phyloP scores from a whole-genome alignment of 2,797 vertebrate species.

The Cuculus canorus region DNA sequence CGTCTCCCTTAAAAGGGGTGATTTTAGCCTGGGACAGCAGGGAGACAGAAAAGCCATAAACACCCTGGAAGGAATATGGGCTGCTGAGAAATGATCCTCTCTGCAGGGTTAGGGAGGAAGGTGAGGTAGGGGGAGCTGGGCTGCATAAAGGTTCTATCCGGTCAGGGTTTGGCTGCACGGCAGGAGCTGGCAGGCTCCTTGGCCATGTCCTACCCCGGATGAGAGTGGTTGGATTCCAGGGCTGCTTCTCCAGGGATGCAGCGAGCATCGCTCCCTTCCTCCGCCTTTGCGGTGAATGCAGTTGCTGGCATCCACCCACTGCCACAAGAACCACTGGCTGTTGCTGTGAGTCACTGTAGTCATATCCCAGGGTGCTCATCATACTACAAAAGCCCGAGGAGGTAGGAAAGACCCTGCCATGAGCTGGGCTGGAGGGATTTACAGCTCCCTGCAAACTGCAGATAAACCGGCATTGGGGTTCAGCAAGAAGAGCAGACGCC shows the following conservation, averaged over 20 bases:
- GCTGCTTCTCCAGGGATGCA: background rate
- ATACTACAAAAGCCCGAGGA: no score
- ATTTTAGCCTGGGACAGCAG: slow-evolving; percentile 3
- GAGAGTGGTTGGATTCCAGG: background rate
- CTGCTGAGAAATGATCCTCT: background rate
- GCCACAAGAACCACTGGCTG: background rate
- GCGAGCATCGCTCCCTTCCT: background rate
- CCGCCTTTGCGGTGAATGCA: background rate
- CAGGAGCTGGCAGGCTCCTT: background rate
- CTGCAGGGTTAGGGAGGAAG: rapidly evolving
- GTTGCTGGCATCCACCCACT: background rate
- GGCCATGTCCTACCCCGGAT: background rate
- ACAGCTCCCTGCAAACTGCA: no score
- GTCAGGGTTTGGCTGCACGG: background rate
- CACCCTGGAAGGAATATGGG: background rate
- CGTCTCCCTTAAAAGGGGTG: slow-evolving; percentile 45
- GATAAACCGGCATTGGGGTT: no score
- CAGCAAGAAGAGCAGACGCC: no score
- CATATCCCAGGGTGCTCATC: background rate
- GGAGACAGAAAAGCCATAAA: slow-evolving; percentile 41
- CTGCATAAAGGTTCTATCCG: background rate
- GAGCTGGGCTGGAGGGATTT: no score
- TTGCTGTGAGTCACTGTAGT: no score
- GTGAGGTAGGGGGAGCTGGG: background rate
- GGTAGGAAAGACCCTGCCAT: no score